Base-by-base conservation (phyloP, 2,888 invertebrate genomes). In the Flexamia atlantica region DNA sequence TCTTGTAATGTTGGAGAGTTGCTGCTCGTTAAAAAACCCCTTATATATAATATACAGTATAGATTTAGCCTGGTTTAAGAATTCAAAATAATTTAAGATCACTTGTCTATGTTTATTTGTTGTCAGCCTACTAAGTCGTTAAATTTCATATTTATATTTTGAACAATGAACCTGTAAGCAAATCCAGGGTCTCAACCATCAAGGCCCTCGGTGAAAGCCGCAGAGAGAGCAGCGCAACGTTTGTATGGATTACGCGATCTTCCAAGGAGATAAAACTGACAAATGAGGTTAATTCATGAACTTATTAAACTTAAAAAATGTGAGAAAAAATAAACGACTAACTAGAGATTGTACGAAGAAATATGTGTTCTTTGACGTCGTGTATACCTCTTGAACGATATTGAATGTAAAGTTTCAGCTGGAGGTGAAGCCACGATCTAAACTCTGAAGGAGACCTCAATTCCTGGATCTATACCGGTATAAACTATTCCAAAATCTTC, bases 191-290 rank as follows among this genome's bases (percentile, higher is more conserved):
- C 36, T 46, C 46, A 10, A 1, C 14, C 46, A 46, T 46, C 46
- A 12, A 5, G 28, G 28, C 20, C 7, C 53, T 7, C 23, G 30
- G 64, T 28, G 64, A 64, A 28, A 64, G 64, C 64, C 14, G 20
- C 23, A 50, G 57, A 1, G 64, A 64, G 64, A 30, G 28, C 7
- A 64, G 28, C 64, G 64, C 30, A 12, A 25, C 3, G 64, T 64
- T 64, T 30, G 30, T 64, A 64, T 64, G 64, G 64, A 64, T 64
- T 64, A 64, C 30, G 64, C 64, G 64, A 64, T 64, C 30, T 64
- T 28, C 64, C 25, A 14, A 30, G 5, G 1, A 64, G 64, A 64
- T 64, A 64, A 64, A 28, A 64, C 2, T 28, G 17, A 28, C 64
- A 64, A 64, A 64, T 14, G 64, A 28, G 64, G 64, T 30, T 64